Evolutionary conservation across 1,140 invertebrate species (phyloP), one percentile per base, ranked within the genome.

Genomic region (Druon quercuslanigerum): DNA sequence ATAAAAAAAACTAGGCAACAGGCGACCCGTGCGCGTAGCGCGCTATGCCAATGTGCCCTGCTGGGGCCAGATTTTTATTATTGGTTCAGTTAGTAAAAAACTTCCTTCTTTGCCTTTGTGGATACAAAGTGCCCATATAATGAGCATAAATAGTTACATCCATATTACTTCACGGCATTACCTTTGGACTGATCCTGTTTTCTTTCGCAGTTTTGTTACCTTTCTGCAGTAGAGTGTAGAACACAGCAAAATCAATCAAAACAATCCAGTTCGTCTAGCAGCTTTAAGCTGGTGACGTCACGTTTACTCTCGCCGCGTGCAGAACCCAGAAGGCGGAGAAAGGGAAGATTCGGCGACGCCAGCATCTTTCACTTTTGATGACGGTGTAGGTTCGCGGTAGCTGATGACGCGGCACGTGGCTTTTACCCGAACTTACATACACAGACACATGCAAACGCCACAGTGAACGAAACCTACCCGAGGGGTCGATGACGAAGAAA

Each of bases 281-380:
- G 84, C 85, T 86, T 86, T 86, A 86, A 86, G 79, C 78, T 51
- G 70, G 84, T 87, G 86, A 87, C 86, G 86, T 87, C 86, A 87
- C 85, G 77, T 84, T 87, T 87, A 87, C 85, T 87, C 86, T 86
- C 84, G 66, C 85, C 77, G 79, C 75, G 74, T 77, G 40, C 72
- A 82, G 71, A 66, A 66, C 13, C 25, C 72, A 82, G 71, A 66
- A 66, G 60, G 13, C 25, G 13, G 60, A 66, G 85, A 84, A 87
- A 86, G 85, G 86, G 82, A 86, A 88, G 84, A 87, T 86, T 87
- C 72, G 87, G 82, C 83, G 86, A 87, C 85, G 87, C 85, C 86
- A 88, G 87, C 87, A 88, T 88, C 85, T 88, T 88, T 87, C 84
- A 79, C 83, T 86, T 86, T 76, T 87, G 87, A 87, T 87, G 86